These are phyloP conservation scores for Netelia virgata DNA, from an alignment of 2,888 invertebrate genomes.

Conservation along the genomic window DNA sequence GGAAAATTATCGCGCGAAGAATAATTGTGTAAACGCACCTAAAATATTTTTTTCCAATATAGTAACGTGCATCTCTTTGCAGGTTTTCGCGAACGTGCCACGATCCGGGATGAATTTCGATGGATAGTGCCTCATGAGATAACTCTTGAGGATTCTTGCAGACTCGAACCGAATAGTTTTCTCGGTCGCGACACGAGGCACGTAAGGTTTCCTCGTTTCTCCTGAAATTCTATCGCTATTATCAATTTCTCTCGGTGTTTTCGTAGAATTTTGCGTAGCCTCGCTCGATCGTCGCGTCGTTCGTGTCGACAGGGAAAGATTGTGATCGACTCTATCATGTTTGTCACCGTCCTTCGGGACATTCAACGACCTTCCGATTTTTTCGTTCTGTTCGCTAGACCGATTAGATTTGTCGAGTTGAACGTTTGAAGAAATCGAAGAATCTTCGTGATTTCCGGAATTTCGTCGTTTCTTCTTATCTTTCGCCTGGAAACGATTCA, in stretches of 20 bases:
- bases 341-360: not conserved
- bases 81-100: constrained; percentile 76
- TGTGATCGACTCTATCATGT: not conserved
- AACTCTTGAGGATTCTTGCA: constrained; percentile 76
- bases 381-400: not conserved
- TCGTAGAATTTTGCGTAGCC: constrained; percentile 11
- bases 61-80: constrained; percentile 77
- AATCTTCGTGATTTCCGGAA: not conserved
- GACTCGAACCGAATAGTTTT: constrained; percentile 75
- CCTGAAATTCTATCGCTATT: constrained; percentile 39
- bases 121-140: constrained; percentile 78
- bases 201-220: constrained; percentile 55
- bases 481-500: constrained; percentile 9
- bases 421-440: not conserved
- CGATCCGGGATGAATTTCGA: constrained; percentile 78
- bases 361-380: not conserved
- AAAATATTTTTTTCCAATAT: constrained; percentile 74
- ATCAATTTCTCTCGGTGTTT: not conserved
- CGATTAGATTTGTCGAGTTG: constrained; percentile 2
- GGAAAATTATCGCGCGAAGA: not conserved
- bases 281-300: constrained; percentile 19
- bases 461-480: constrained; percentile 21
- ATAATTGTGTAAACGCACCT: constrained; percentile 71
- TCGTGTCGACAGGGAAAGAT: not conserved
- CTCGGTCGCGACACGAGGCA: constrained; percentile 67